Base-by-base conservation (phyloP, 2,113 vertebrate genomes). In the Antennarius striatus region DNA sequence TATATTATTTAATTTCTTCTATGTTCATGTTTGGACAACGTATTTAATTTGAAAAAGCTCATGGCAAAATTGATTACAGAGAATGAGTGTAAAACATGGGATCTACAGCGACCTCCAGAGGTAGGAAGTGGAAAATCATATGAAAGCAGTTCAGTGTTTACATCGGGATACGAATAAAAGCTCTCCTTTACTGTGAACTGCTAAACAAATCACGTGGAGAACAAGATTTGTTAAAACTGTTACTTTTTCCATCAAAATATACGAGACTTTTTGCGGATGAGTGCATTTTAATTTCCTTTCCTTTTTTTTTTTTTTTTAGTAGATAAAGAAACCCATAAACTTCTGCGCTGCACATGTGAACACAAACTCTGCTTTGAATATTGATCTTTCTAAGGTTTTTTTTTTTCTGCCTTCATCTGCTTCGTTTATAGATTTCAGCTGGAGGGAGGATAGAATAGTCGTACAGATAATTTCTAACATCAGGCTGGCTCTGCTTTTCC, bases 61-160 rank as follows among this genome's bases (percentile, higher is more conserved):
- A 61, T 15, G 36, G 13, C 16, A 51, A 36, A 30, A 62, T 43
- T 10, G 7, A 46, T 14, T 6, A 48, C 29, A 28, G 7, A 1
- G 51, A 63, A 32, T 16, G 40, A 8, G 60, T 30, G 46, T 55
- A 57, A 74, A 84, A 86, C 9, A 79, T 67, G 91, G 91, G 85
- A 89, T 90, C 87, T 85, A 91, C 86, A 94, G 91, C 82, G 93
- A 91, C 93, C 90, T 90, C 92, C 83, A 92, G 91, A 93, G 93
- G 92, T 63, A 62, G 77, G 85, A 75, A 76, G 82, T 14, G 65
- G 77, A 89, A 85, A 48, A 50, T 59, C 69, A 54, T 29, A 45
- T 58, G 16, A 22, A 45, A 30, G 30, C 10, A 22, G 14, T 5
- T 9, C 4, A 51, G 13, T 5, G 47, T 55, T 57, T 43, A 28